Evolutionary conservation across 2,888 invertebrate genomes (phyloP), one percentile per base, ranked within the genome.

Genomic region (Spisula subtruncata): DNA sequence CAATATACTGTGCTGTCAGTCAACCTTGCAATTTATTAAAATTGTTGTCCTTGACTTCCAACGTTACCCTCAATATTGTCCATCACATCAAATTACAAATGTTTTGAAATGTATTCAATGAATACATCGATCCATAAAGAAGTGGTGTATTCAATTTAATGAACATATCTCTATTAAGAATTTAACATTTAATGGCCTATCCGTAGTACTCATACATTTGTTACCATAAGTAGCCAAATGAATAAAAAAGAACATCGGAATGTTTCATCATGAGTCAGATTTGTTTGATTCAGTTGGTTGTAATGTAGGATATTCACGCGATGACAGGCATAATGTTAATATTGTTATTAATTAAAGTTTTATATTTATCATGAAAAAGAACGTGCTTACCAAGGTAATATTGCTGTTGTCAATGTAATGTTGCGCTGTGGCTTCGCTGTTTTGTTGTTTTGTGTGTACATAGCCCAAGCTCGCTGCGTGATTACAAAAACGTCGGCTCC

Each of bases 241-340:
- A n/a, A n/a, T n/a, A n/a, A 18, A n/a, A n/a, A 66, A 66, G 25
- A 66, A 66, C 25, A n/a, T 25, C 60, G 60, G 25, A 66, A 66
- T 66, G 20, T 66, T 66, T 66, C 25, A 66, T 25, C 60, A 25
- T 66, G 60, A 66, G 60, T 66, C 60, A 66, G 0, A 25, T 66
- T 66, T 25, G 25, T 25, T 25, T 66, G n/a, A 66, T 66, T 66
- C 60, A 66, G 25, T 66, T 66, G n/a, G n/a, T n/a, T n/a, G 8
- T 25, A 66, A 66, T 66, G 60, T 66, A 25, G n/a, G 25, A 66
- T 66, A 66, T 66, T 66, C 60, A 66, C 25, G 60, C 60, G 60
- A 66, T n/a, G 60, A 66, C 10, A 66, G 60, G 25, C 60, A 66
- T 25, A 4, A 66, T 25, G 10, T 12, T 66, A 4, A 66, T 25